Conservation (phyloP, 35 echinoderm and acorn worm species). For the Heliocidaris tuberculata region DNA sequence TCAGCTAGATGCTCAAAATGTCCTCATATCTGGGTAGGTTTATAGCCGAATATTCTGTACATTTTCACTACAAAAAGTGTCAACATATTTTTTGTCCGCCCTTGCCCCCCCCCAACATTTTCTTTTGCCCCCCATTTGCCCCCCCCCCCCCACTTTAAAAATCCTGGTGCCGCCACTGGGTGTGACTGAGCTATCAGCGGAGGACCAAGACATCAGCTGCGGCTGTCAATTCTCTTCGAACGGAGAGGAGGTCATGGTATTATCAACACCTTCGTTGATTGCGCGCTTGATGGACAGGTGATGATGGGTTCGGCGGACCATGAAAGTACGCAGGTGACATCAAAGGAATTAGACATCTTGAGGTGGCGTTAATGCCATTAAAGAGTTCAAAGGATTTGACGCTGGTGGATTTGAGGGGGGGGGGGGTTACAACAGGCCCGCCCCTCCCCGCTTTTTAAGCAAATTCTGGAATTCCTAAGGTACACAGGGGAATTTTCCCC, state of each 20-base stretch:
- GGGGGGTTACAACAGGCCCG: too few relatives aligned
- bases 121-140: too few relatives aligned
- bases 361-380: background rate
- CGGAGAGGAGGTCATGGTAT: slow-evolving; percentile 7
- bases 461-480: background rate
- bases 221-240: background rate
- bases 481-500: background rate
- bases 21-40: too few relatives aligned
- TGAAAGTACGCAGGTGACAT: background rate
- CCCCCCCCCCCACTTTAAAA: too few relatives aligned
- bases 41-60: too few relatives aligned
- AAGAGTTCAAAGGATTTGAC: background rate
- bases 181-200: background rate
- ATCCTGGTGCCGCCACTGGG: too few relatives aligned
- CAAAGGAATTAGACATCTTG: background rate
- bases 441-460: too few relatives aligned
- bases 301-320: slow-evolving; percentile 20
- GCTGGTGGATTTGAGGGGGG: too few relatives aligned
- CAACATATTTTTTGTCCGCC: too few relatives aligned
- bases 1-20: too few relatives aligned
- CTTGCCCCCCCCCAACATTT: too few relatives aligned
- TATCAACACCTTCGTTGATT: slow-evolving; percentile 28
- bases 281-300: background rate
- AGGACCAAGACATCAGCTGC: slow-evolving; percentile 10
- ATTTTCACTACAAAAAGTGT: too few relatives aligned